Evolutionary conservation across 2,888 invertebrate genomes (phyloP).

Genomic region (Unio pictorum): DNA sequence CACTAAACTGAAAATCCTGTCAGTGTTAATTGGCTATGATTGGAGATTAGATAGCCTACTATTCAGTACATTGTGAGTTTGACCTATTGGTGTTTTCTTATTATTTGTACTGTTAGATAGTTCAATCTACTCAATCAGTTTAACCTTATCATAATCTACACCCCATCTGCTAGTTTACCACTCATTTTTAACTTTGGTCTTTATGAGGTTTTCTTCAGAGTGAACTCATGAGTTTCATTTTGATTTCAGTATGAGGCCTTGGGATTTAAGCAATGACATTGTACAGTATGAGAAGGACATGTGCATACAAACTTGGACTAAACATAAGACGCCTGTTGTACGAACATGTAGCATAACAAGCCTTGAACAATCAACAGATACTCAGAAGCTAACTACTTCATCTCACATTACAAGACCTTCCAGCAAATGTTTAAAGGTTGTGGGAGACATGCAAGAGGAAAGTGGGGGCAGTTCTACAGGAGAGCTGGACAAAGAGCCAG

Average conservation of each 20-base stretch:
- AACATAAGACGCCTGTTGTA: conserved; percentile 83
- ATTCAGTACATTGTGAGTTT: too few species aligned
- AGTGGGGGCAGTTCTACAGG: conserved; percentile 58
- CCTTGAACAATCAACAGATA: conserved; percentile 69
- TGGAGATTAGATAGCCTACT: too few species aligned
- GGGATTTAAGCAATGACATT: conserved; percentile 89
- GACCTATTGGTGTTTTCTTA: too few species aligned
- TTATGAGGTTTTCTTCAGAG: too few species aligned
- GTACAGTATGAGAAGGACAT: conserved; percentile 90
- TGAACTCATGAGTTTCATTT: background rate
- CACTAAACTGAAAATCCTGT: too few species aligned
- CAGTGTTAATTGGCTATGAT: too few species aligned
- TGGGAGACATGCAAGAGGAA: conserved; percentile 37
- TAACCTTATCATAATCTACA: too few species aligned
- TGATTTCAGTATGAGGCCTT: conserved; percentile 79
- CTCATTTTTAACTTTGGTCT: too few species aligned
- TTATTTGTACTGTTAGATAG: too few species aligned
- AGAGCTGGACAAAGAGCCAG: conserved; percentile 45
- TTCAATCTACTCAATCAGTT: too few species aligned
- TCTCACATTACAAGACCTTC: conserved; percentile 33
- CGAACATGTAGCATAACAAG: conserved; percentile 82
- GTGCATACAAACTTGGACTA: conserved; percentile 83
- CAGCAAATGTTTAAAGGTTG: conserved; percentile 32
- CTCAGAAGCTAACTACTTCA: conserved; percentile 15
- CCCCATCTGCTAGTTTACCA: too few species aligned